A percentile compares a stretch with the other conserved stretches of the same genome.
phyloP scores from a whole-genome alignment of 2,797 vertebrate species.

The Catostomus latipinnis region DNA sequence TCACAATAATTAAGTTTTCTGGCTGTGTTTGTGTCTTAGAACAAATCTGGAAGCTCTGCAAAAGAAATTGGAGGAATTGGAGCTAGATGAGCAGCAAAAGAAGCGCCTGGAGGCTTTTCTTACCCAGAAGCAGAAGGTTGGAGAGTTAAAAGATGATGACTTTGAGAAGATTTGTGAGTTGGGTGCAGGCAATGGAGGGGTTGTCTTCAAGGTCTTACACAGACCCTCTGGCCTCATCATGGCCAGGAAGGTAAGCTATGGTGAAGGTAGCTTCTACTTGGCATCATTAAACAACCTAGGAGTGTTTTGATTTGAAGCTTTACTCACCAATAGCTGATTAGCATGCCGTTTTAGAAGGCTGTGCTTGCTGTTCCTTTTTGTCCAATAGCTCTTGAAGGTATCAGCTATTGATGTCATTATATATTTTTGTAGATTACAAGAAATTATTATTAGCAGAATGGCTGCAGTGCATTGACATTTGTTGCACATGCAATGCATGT shows the following conservation, averaged over 20 bases:
- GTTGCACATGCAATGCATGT: constrained; percentile 13
- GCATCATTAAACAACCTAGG: not conserved
- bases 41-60: constrained; percentile 96
- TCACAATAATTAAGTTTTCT: too few relatives aligned
- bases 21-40: constrained; percentile 69
- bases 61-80: constrained; percentile 97
- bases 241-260: constrained; percentile 90
- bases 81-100: constrained; percentile 95
- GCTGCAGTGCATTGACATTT: not conserved
- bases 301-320: not conserved
- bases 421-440: constrained; percentile 41
- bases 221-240: constrained; percentile 96
- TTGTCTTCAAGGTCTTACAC: constrained; percentile 98
- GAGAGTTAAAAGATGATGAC: constrained; percentile 97
- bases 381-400: constrained; percentile 37
- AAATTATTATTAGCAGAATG: not conserved
- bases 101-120: constrained; percentile 97
- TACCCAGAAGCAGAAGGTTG: constrained; percentile 98
- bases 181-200: constrained; percentile 95
- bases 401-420: constrained; percentile 38
- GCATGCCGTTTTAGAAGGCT: not conserved
- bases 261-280: not conserved
- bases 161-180: constrained; percentile 99
- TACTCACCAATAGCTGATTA: not conserved
- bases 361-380: too few relatives aligned